Evolutionary conservation across 2,113 vertebrate genomes (phyloP).

Genomic region (Oenanthe oenanthe): DNA sequence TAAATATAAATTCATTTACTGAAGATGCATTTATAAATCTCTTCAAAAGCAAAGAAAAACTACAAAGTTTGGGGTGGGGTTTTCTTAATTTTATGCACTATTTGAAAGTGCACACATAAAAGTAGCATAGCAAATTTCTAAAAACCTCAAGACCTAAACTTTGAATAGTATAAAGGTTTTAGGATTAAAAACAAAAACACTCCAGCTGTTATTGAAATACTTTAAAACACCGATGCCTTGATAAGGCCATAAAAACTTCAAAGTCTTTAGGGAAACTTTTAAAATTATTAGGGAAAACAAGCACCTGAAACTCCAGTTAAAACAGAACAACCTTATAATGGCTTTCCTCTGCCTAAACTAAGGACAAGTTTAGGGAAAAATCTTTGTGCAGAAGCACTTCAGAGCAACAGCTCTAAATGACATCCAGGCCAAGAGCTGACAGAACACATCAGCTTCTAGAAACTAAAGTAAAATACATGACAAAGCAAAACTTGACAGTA

Average conservation of each 20-base stretch:
- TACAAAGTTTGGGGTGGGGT: neutral
- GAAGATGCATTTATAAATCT: neutral
- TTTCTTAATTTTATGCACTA: neutral
- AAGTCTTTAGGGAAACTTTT: neutral
- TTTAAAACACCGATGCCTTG: neutral
- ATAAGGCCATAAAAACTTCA: neutral
- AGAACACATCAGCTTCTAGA: slow-evolving; percentile 24
- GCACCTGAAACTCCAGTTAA: neutral
- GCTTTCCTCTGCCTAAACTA: neutral
- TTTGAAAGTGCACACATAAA: neutral
- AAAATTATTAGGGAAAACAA: neutral
- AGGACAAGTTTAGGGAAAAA: neutral
- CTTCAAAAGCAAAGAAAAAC: neutral
- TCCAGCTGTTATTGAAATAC: neutral
- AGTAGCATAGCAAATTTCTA: neutral
- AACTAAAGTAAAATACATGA: slow-evolving; percentile 32
- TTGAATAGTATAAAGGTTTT: neutral
- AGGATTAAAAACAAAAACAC: neutral
- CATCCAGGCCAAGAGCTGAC: slow-evolving; percentile 6
- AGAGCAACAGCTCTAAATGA: neutral
- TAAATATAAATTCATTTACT: neutral
- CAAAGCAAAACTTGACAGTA: slow-evolving; percentile 46
- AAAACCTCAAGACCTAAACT: neutral
- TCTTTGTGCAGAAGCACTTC: neutral
- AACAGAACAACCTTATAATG: neutral